A percentile compares a stretch with the other conserved stretches of the same genome.
Conservation (phyloP, 2,888 invertebrate genomes). For the Brachyptera putata region DNA sequence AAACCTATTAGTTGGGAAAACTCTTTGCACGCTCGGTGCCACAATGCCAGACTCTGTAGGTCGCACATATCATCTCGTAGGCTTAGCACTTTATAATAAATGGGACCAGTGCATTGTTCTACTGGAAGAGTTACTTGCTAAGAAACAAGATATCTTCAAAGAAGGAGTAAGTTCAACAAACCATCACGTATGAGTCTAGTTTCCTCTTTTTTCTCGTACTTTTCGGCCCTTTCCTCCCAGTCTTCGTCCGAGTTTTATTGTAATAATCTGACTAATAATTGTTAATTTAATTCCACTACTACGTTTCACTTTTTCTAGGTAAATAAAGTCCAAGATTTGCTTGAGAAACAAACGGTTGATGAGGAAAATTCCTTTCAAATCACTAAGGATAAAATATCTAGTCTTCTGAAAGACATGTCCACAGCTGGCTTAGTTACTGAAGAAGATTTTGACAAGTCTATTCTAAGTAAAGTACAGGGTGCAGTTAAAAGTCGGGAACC, state of each 20-base stretch:
- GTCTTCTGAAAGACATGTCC: slow-evolving; percentile 27
- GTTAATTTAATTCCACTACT: too few species aligned
- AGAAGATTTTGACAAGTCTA: slow-evolving; percentile 22
- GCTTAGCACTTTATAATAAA: slow-evolving; percentile 63
- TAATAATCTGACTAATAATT: too few species aligned
- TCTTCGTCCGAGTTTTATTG: too few species aligned
- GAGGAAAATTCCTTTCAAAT: slow-evolving; percentile 26
- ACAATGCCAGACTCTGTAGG: slow-evolving; percentile 48
- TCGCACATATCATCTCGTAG: slow-evolving; percentile 58
- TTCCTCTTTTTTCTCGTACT: too few species aligned
- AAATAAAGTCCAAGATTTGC: slow-evolving; percentile 49
- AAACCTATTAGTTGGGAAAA: slow-evolving; percentile 74
- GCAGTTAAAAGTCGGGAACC: slow-evolving; percentile 52
- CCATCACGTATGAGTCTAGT: background rate
- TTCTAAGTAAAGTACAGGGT: slow-evolving; percentile 33
- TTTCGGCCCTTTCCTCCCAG: too few species aligned
- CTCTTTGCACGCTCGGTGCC: slow-evolving; percentile 61
- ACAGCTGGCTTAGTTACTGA: slow-evolving; percentile 6
- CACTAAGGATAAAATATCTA: slow-evolving; percentile 21
- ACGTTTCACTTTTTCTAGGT: too few species aligned
- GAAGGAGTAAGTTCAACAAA: slow-evolving; percentile 40
- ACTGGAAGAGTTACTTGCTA: slow-evolving; percentile 36
- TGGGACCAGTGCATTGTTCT: slow-evolving; percentile 50
- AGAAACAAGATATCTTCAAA: slow-evolving; percentile 44
- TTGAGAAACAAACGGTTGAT: slow-evolving; percentile 30